Base-by-base conservation (phyloP, 2,113 vertebrate genomes). In the Chascanopsetta lugubris region DNA sequence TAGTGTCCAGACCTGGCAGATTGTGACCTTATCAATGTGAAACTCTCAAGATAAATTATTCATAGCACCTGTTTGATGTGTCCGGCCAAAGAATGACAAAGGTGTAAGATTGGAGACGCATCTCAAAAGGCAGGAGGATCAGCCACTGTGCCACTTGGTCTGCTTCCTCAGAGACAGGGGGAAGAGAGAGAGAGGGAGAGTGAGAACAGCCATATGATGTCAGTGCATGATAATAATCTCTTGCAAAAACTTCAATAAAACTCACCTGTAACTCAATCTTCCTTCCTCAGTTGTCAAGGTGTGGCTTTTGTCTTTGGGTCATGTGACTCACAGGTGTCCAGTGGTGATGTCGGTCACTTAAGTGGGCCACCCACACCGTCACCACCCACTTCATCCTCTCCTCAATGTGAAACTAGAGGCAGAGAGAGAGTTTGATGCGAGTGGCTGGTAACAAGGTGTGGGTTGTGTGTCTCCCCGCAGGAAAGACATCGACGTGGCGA, bases 1-100 rank as follows among this genome's bases (percentile, higher is more conserved):
- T 83, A 76, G 85, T 70, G 85, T 83, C 85, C 86, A 87, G 82
- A 81, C 82, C 80, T 80, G 86, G 82, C 89, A 89, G 87, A 90
- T 89, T 90, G 89, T 89, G 89, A 90, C 89, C 89, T 88, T 89
- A 89, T 90, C 86, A 90, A 87, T 87, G 84, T 87, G 79, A 87
- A 88, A 89, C 77, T 87, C 85, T 77, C 78, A 82, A 84, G 68
- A 86, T 89, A 85, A 89, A 90, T 90, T 89, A 90, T 89, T 88
- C 89, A 89, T 83, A 80, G 77, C 86, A 88, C 83, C 87, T 89
- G 87, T 88, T 89, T 87, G 86, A 90, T 81, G 87, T 89, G 80
- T 88, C 69, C 21, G 56, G 83, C 86, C 85, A 85, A 86, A 87
- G 87, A 89, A 83, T 87, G 85, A 87, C 83, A 86, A 86, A 79